Conservation (phyloP, 2,888 invertebrate genomes). For the Electrophaes corylata region DNA sequence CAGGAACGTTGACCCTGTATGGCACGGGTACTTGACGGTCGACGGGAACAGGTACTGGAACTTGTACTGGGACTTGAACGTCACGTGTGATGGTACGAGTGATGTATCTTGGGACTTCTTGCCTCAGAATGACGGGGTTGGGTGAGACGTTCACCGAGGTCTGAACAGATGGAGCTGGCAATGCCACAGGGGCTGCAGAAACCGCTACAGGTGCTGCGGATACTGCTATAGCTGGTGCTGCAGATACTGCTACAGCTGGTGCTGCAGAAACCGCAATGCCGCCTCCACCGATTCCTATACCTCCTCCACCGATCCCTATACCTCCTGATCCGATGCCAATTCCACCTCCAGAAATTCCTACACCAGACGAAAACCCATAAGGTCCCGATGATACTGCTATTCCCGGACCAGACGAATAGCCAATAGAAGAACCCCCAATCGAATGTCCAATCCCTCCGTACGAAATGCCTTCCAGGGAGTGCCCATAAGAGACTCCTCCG, state of each 20-base stretch:
- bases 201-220: slow-evolving; percentile 40
- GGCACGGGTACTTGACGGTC: slow-evolving; percentile 78
- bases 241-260: slow-evolving; percentile 36
- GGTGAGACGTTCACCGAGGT: slow-evolving; percentile 71
- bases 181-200: slow-evolving; percentile 40
- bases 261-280: slow-evolving; percentile 27
- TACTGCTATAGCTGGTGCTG: slow-evolving; percentile 29
- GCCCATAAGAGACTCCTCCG: slow-evolving; percentile 5
- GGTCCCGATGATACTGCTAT: slow-evolving; percentile 16
- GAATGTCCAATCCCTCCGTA: slow-evolving; percentile 9
- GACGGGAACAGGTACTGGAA: slow-evolving; percentile 79
- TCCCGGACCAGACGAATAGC: slow-evolving; percentile 23
- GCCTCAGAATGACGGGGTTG: slow-evolving; percentile 74
- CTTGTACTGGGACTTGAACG: slow-evolving; percentile 75
- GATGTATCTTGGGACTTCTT: slow-evolving; percentile 75
- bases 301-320: slow-evolving; percentile 12
- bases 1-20: slow-evolving; percentile 80
- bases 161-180: slow-evolving; percentile 58
- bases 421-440: slow-evolving; percentile 17
- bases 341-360: slow-evolving; percentile 20
- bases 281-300: slow-evolving; percentile 8
- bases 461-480: slow-evolving; percentile 1
- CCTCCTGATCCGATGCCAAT: slow-evolving; percentile 7
- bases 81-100: slow-evolving; percentile 76
- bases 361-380: slow-evolving; percentile 5